Evolutionary conservation across 2,888 invertebrate genomes (phyloP).

Genomic region (Pandemis corylana): DNA sequence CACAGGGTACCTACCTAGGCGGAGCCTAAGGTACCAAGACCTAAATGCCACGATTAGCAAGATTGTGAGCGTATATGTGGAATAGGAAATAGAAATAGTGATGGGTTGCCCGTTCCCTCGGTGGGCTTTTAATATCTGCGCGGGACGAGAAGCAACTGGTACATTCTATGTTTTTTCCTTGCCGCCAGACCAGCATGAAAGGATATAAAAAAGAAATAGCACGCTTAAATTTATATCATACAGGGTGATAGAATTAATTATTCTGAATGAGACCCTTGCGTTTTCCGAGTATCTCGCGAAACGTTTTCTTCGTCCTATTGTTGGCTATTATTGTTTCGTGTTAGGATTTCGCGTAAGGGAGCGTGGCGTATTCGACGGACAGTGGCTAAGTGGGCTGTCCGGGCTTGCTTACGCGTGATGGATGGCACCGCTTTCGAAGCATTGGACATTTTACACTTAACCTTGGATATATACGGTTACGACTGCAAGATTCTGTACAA

Average conservation of each 20-base stretch:
- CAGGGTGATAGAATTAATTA: not conserved
- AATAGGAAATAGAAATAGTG: no score
- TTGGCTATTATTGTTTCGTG: slow-evolving; percentile 16
- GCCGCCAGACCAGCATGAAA: no score
- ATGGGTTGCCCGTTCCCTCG: no score
- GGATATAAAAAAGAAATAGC: no score
- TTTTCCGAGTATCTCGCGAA: not conserved
- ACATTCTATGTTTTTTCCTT: no score
- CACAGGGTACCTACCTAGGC: no score
- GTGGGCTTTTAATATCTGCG: no score
- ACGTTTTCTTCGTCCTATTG: slow-evolving; percentile 8
- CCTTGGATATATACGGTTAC: slow-evolving; percentile 42
- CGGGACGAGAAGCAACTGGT: no score
- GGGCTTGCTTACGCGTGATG: slow-evolving; percentile 72
- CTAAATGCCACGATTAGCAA: no score
- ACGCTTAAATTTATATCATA: not conserved
- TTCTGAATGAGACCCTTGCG: not conserved
- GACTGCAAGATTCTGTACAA: not conserved
- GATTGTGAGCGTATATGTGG: no score
- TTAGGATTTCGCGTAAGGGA: slow-evolving; percentile 8
- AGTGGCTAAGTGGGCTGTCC: slow-evolving; percentile 78
- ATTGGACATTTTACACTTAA: slow-evolving; percentile 48
- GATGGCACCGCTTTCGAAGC: slow-evolving; percentile 63
- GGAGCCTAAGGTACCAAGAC: no score
- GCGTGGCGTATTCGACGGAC: slow-evolving; percentile 54